phyloP scores from a whole-genome alignment of 2,888 invertebrate genomes.

The Eupeodes luniger region DNA sequence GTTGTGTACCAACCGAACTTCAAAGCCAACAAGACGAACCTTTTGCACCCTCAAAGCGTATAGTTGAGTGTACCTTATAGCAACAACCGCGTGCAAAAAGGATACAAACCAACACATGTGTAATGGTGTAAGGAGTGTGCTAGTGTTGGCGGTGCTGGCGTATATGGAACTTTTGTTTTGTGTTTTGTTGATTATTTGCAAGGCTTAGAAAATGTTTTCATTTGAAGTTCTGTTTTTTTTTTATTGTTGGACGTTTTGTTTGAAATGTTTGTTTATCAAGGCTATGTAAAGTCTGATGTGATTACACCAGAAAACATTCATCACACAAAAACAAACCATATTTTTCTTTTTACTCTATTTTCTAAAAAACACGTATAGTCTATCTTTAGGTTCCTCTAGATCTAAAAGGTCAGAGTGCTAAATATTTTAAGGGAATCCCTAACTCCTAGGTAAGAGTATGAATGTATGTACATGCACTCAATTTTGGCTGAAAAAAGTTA shows the following conservation, averaged over 20 bases:
- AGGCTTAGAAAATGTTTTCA: constrained; percentile 57
- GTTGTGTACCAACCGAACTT: background rate
- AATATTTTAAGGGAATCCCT: constrained; percentile 47
- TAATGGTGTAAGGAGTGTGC: too few species aligned
- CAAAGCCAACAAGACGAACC: background rate
- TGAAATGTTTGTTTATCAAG: constrained; percentile 46
- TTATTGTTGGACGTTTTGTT: constrained; percentile 1
- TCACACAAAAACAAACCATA: background rate
- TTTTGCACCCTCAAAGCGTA: background rate
- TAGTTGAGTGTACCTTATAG: background rate
- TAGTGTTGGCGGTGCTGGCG: background rate
- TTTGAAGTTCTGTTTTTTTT: constrained; percentile 2
- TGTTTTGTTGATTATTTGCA: constrained; percentile 57
- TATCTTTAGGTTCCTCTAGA: background rate
- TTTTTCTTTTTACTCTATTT: background rate
- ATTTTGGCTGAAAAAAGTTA: background rate
- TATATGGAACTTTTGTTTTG: background rate
- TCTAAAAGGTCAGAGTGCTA: constrained; percentile 31
- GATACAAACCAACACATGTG: background rate
- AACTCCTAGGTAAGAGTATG: background rate
- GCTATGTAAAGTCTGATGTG: constrained; percentile 38
- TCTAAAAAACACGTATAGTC: background rate
- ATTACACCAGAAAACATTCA: background rate
- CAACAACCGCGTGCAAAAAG: constrained; percentile 4
- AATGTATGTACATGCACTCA: background rate